These are phyloP conservation scores for Bubo bubo DNA, from an alignment of 2,113 vertebrate species.

Conservation along the genomic window DNA sequence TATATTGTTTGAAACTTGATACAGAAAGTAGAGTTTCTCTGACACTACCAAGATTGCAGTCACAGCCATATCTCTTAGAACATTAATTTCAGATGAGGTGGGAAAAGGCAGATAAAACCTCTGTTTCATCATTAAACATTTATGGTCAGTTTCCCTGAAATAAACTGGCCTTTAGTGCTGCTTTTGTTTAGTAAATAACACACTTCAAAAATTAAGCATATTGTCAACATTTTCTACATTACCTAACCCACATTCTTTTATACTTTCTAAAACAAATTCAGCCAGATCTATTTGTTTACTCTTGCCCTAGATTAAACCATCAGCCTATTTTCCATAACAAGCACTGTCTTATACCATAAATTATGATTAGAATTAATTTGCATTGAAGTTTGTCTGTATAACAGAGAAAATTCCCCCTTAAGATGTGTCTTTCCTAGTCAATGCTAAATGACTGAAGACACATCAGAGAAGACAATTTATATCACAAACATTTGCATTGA, in stretches of 20 bases:
- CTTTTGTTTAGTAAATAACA: background rate
- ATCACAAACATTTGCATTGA: background rate
- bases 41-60: background rate
- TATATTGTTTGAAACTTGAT: background rate
- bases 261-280: background rate
- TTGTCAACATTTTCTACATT: background rate
- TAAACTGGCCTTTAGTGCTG: background rate
- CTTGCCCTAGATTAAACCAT: slow-evolving; percentile 36
- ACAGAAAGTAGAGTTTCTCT: background rate
- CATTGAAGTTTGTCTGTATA: background rate
- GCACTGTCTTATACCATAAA: background rate
- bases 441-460: background rate
- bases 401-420: background rate
- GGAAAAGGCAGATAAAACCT: slow-evolving; percentile 1
- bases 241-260: background rate
- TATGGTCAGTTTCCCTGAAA: background rate
- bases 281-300: slow-evolving; percentile 32
- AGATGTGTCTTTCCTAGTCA: background rate
- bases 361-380: slow-evolving; percentile 29
- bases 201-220: background rate
- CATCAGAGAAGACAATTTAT: background rate
- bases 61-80: background rate
- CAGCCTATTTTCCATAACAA: slow-evolving; percentile 11
- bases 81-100: slow-evolving; percentile 3
- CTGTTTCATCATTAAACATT: background rate